Evolutionary conservation across 2,888 invertebrate species (phyloP).

Genomic region (Drosophila mercatorum): DNA sequence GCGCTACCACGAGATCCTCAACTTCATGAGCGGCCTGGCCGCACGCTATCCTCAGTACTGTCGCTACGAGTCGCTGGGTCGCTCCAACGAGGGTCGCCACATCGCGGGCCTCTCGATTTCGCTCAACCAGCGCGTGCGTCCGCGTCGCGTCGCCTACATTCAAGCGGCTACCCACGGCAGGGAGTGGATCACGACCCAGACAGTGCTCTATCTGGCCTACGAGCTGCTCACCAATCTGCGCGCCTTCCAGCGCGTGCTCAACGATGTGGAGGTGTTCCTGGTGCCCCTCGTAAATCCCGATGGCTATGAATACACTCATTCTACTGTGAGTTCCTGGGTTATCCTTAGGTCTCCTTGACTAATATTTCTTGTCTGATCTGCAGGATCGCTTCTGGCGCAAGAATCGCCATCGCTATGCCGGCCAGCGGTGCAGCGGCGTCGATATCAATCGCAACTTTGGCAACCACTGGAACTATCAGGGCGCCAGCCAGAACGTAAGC

Average conservation of each 20-base stretch:
- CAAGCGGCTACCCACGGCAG: slow-evolving; percentile 85
- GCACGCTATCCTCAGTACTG: slow-evolving; percentile 81
- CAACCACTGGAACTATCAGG: slow-evolving; percentile 87
- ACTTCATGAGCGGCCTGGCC: slow-evolving; percentile 81
- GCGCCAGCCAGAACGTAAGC: slow-evolving; percentile 85
- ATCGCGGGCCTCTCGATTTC: slow-evolving; percentile 82
- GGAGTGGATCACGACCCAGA: slow-evolving; percentile 90
- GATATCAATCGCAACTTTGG: slow-evolving; percentile 92
- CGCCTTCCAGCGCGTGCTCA: slow-evolving; percentile 77
- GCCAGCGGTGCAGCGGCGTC: slow-evolving; percentile 87
- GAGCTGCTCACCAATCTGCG: slow-evolving; percentile 87
- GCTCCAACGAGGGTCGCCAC: slow-evolving; percentile 82
- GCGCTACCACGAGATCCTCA: slow-evolving; percentile 82
- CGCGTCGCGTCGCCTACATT: slow-evolving; percentile 82
- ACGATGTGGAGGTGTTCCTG: slow-evolving; percentile 81
- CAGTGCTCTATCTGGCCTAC: slow-evolving; percentile 88
- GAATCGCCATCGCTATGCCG: slow-evolving; percentile 86
- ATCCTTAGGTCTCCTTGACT: neutral
- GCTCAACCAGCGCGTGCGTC: slow-evolving; percentile 68
- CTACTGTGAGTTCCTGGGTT: slow-evolving; percentile 63
- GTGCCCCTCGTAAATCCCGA: slow-evolving; percentile 84
- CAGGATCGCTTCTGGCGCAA: slow-evolving; percentile 88
- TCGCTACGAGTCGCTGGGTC: slow-evolving; percentile 82
- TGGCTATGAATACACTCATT: slow-evolving; percentile 84
- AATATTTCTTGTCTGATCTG: neutral